Percentiles rank a stretch among this genome's conserved stretches.
Conservation (phyloP, 2,113 vertebrate species). For the Callithrix jacchus region DNA sequence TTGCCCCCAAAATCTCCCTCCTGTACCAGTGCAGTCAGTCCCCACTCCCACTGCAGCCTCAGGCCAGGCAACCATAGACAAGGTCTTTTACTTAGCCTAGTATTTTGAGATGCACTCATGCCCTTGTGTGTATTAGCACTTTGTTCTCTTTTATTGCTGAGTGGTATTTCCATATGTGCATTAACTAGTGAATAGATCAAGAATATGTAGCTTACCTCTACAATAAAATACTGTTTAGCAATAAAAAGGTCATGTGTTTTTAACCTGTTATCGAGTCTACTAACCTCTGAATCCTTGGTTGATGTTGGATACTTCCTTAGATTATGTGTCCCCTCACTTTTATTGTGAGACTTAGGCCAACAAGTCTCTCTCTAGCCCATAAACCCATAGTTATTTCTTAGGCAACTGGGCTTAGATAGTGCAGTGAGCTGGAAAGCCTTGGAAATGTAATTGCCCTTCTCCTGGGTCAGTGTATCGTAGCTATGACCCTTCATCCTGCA, state of each 20-base stretch:
- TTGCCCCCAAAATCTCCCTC: background rate
- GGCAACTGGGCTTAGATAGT: background rate
- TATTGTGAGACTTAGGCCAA: background rate
- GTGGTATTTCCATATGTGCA: background rate
- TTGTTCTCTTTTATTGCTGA: background rate
- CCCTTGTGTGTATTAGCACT: background rate
- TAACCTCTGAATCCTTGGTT: background rate
- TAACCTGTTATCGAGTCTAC: background rate
- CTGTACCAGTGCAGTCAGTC: background rate
- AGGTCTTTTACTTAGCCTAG: background rate
- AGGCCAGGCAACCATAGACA: background rate
- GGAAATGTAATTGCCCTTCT: background rate
- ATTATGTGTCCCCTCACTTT: background rate
- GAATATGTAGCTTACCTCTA: background rate
- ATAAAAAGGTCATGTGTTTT: background rate
- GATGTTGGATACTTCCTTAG: background rate
- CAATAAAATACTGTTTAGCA: background rate
- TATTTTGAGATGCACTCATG: background rate
- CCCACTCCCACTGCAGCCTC: background rate
- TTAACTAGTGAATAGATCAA: background rate
- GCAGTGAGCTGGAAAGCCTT: background rate
- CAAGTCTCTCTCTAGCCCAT: background rate
- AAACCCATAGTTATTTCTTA: background rate
- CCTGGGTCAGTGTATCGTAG: background rate
- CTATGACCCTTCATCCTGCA: background rate